phyloP scores from a whole-genome alignment of 2,797 vertebrate genomes.

The Enteromius radiatus region DNA sequence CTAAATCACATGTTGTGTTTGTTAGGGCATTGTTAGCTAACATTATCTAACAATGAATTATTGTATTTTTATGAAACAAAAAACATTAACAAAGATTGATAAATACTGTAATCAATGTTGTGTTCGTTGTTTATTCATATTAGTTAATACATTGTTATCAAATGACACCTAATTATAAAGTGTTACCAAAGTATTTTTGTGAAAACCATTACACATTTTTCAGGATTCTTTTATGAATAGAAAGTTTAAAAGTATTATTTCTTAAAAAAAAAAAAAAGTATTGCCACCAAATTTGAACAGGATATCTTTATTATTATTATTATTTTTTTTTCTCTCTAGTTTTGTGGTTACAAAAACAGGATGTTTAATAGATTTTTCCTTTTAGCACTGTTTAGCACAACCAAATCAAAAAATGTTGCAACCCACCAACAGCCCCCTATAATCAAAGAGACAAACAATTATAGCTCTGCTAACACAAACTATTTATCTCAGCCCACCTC shows the following conservation, averaged over 20 bases:
- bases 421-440: not conserved
- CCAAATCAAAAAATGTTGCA: not conserved
- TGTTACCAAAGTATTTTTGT: not conserved
- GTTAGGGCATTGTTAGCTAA: no score
- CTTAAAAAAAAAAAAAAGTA: no score
- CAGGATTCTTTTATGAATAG: not conserved
- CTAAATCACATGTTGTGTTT: no score
- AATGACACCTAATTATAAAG: no score
- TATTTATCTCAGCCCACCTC: not conserved
- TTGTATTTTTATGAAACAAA: no score
- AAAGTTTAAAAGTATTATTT: not conserved
- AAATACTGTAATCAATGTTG: no score
- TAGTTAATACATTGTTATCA: no score
- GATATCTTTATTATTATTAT: not conserved
- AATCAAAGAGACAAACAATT: not conserved
- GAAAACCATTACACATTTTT: not conserved
- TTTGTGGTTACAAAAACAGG: not conserved
- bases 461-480: not conserved
- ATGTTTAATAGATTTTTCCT: no score
- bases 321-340: not conserved
- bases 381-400: not conserved
- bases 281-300: not conserved
- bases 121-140: no score
- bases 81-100: no score
- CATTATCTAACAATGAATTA: no score